Evolutionary conservation across 2,797 vertebrate species (phyloP), one percentile per base, ranked within the genome.

Genomic region (Platyrinchus mystaceus): DNA sequence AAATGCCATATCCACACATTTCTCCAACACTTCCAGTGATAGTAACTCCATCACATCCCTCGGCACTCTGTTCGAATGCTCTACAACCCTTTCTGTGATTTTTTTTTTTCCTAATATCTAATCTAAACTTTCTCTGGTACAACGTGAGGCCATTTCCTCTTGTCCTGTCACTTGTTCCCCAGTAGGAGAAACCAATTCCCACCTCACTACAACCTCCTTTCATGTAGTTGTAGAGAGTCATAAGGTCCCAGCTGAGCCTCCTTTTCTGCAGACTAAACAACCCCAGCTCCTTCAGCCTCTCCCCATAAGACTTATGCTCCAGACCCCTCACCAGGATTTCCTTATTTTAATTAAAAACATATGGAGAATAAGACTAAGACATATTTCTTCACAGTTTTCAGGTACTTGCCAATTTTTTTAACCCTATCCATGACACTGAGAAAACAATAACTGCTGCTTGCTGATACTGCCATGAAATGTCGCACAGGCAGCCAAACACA

Each of bases 391-490:
- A 19, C 12, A 24, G 63, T 46, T 66, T 64, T 64, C 62, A 64
- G 62, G 62, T 44, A 44, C 41, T n/a, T 64, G 41, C 62, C 15
- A 36, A 6, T 41, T 20, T 12, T 60, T 69, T 49, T 30, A 63
- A 2, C 10, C 7, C 32, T n/a, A 67, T 32, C 34, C 63, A 24
- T 3, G 18, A 44, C 36, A 52, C 27, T 2, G 3, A 55, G 63
- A 87, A 79, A 63, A 37, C 59, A 79, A 41, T 0, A 5, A 28
- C 44, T 55, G n/a, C 60, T 74, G 37, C n/a, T 44, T 56, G 53
- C 53, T 0, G 0, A 27, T 14, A 28, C 14, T 34, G 30, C 46
- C 5, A 9, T 9, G 19, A 62, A 69, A 80, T 10, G 14, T 13
- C 27, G 62, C 21, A 9, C 3, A 7, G 44, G 16, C 21, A 73